A percentile compares a stretch with the other conserved stretches of the same genome.
These are phyloP conservation scores for Hydrolagus colliei DNA, from an alignment of 2,797 vertebrate species.

Conservation along the genomic window DNA sequence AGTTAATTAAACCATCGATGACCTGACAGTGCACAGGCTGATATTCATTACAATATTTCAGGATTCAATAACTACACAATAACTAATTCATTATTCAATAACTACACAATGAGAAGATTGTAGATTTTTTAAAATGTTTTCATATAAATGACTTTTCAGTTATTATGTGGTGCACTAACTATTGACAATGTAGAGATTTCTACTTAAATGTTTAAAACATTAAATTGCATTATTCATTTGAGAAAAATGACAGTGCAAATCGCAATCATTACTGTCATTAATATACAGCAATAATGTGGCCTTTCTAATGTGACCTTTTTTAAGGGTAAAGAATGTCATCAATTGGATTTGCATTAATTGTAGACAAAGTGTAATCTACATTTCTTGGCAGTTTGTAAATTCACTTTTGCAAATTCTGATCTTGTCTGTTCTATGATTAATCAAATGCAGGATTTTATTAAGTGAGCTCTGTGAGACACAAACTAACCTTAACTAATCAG, in stretches of 20 bases:
- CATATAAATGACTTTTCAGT: too few relatives aligned
- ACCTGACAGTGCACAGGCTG: background rate
- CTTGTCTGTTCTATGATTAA: background rate
- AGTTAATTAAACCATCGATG: background rate
- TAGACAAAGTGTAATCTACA: background rate
- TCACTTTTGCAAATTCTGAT: background rate
- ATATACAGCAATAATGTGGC: background rate
- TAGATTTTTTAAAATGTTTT: background rate
- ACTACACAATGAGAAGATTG: background rate
- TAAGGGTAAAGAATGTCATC: background rate
- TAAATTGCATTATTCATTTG: background rate
- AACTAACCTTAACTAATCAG: conserved; percentile 47
- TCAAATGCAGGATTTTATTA: conserved; percentile 1
- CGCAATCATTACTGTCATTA: background rate
- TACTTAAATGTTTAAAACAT: background rate
- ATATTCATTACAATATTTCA: background rate
- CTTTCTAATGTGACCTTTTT: background rate
- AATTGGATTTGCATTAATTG: background rate
- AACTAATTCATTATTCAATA: background rate
- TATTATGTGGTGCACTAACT: background rate
- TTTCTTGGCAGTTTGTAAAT: background rate
- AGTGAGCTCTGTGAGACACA: background rate
- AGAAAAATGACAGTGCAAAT: background rate
- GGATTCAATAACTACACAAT: background rate
- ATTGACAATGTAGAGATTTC: background rate